Percentiles rank a stretch among this genome's conserved stretches.
phyloP scores from a whole-genome alignment of 2,888 invertebrate species.

The Cephus nigrinus region DNA sequence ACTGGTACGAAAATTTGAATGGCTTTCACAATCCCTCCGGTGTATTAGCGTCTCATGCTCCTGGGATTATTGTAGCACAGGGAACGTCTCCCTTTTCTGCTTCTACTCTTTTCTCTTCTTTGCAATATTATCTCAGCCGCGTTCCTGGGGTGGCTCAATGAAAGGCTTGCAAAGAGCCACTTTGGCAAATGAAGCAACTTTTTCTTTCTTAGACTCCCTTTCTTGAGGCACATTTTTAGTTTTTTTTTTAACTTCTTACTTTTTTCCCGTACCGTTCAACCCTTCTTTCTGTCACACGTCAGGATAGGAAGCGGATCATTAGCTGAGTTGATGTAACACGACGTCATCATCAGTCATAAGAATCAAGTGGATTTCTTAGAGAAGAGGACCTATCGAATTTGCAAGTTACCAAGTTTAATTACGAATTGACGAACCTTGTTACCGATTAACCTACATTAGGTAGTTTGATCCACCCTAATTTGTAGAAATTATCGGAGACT shows the following conservation, averaged over 20 bases:
- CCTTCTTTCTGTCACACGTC: neutral
- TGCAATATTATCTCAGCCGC: neutral
- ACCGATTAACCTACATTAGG: neutral
- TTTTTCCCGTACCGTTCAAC: neutral
- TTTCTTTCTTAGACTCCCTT: neutral
- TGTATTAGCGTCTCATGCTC: neutral
- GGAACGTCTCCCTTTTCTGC: neutral
- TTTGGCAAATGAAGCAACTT: slow-evolving; percentile 9
- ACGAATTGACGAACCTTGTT: neutral
- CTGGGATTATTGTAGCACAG: neutral
- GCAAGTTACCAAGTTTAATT: neutral
- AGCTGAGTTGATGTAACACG: neutral
- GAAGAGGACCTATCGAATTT: neutral
- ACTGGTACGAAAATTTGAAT: neutral
- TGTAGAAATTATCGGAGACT: neutral
- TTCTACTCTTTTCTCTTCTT: neutral
- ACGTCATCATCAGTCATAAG: neutral
- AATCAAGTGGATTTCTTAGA: neutral
- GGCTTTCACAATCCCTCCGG: neutral
- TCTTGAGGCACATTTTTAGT: neutral
- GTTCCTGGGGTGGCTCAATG: neutral
- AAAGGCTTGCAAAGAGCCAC: slow-evolving; percentile 6
- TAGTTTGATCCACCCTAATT: neutral
- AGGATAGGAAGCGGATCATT: neutral
- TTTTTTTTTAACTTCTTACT: neutral